These are phyloP conservation scores for Pangasius djambal DNA, from an alignment of 2,797 vertebrate species.

Conservation along the genomic window DNA sequence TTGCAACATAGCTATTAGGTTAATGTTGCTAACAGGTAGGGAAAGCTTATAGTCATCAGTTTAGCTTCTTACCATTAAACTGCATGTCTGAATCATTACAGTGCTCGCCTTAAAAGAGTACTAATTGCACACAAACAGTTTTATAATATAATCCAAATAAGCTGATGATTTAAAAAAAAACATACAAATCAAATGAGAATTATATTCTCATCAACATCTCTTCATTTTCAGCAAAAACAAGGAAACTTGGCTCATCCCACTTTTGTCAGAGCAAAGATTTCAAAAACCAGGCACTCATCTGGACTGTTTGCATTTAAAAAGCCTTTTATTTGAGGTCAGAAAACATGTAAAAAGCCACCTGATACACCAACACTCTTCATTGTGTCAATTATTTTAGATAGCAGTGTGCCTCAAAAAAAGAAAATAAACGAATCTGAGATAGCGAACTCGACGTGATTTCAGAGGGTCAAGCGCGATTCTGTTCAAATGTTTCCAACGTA, in stretches of 20 bases:
- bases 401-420: not conserved
- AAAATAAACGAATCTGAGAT: not conserved
- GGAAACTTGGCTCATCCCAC: not conserved
- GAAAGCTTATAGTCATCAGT: not conserved
- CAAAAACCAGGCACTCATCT: not conserved
- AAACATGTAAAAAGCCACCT: not conserved
- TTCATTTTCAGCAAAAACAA: not conserved
- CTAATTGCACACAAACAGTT: not conserved
- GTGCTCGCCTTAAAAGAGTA: not conserved
- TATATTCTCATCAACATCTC: not conserved
- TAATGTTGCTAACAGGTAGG: not conserved
- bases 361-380: not conserved
- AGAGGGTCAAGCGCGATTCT: not conserved
- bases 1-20: not conserved
- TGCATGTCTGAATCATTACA: conserved; percentile 1
- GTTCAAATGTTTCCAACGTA: not conserved
- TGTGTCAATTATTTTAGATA: not conserved
- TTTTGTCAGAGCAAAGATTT: not conserved
- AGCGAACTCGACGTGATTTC: not conserved
- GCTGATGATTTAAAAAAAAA: not conserved
- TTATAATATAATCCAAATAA: not conserved
- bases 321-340: not conserved
- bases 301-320: not conserved
- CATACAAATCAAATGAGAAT: conserved; percentile 1
- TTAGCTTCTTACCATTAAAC: not conserved